A percentile compares a stretch with the other conserved stretches of the same genome.
phyloP scores from a whole-genome alignment of 2,797 vertebrate genomes.

The Hemitrygon akajei region DNA sequence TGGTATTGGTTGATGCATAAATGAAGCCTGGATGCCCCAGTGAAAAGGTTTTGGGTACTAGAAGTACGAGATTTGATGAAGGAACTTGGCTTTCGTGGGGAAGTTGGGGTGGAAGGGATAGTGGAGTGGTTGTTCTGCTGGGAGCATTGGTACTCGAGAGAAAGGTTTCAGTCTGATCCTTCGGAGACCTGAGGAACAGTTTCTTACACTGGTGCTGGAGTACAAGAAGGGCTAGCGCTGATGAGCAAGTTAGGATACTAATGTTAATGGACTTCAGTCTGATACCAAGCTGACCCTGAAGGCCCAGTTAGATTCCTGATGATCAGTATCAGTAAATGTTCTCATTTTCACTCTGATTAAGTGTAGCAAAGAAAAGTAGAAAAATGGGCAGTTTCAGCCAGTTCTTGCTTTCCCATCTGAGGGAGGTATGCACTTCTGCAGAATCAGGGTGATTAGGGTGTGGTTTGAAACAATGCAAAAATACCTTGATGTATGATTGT shows the following conservation, averaged over 20 bases:
- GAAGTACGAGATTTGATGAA: not conserved
- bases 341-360: not conserved
- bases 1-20: not conserved
- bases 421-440: not conserved
- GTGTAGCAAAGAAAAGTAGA: not conserved
- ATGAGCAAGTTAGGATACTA: not conserved
- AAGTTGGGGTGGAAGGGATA: not conserved
- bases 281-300: not conserved
- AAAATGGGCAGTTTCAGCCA: not conserved
- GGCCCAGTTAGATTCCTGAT: not conserved
- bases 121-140: not conserved
- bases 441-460: not conserved
- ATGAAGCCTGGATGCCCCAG: not conserved
- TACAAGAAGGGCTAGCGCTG: not conserved
- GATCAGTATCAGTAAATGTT: not conserved
- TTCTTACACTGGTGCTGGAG: not conserved
- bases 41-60: not conserved
- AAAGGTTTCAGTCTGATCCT: not conserved
- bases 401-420: not conserved
- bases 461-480: not conserved
- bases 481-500: not conserved
- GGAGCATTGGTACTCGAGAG: not conserved
- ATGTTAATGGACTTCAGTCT: not conserved
- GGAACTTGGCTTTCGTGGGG: not conserved
- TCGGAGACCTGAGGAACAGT: not conserved